Base-by-base conservation (phyloP, 1,140 invertebrate species). In the Drosophila ficusphila region DNA sequence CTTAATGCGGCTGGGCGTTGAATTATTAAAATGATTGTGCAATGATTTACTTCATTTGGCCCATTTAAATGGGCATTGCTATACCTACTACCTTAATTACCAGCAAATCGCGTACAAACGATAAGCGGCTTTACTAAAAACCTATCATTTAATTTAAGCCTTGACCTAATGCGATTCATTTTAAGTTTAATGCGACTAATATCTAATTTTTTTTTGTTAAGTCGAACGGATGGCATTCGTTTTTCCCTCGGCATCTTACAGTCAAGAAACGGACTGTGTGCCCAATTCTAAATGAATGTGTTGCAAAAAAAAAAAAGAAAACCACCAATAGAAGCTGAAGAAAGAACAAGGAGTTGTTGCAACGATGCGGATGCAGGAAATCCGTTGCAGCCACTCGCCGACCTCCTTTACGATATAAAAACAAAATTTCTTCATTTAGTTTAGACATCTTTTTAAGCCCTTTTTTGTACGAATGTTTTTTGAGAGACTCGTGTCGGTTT, bases 391-490 rank as follows among this genome's bases (percentile, higher is more conserved):
- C 4, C 33, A n/a, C 56, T 36, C 29, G 34, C 38, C 58, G 18
- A 62, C 41, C 33, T 62, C 42, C 19, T 29, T 8, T 41, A 19
- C 14, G 5, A 65, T 25, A 18, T 12, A 33, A 36, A 36, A 25
- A 11, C 14, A 11, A 5, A 64, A 39, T 11, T 25, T 18, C 36
- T 65, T 65, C 9, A 65, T 42, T 65, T 67, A 67, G 46, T 19
- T 67, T 60, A 62, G 19, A 11, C 8, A 12, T 41, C 1, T 64
- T 41, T 41, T 18, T 67, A 31, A 61, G n/a, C 1, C 19, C 23
- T 52, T 11, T 67, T 65, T 67, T 49, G 42, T 62, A 48, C 57
- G 36, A 58, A 42, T 9, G 7, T 39, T 60, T 60, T 39, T 41
- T 34, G 25, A 56, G 53, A 36, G 42, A 27, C 47, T 33, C 19